Percentiles rank a stretch among this genome's conserved stretches.
These are phyloP conservation scores for Albula goreensis DNA, from an alignment of 2,113 vertebrate genomes.

Conservation along the genomic window DNA sequence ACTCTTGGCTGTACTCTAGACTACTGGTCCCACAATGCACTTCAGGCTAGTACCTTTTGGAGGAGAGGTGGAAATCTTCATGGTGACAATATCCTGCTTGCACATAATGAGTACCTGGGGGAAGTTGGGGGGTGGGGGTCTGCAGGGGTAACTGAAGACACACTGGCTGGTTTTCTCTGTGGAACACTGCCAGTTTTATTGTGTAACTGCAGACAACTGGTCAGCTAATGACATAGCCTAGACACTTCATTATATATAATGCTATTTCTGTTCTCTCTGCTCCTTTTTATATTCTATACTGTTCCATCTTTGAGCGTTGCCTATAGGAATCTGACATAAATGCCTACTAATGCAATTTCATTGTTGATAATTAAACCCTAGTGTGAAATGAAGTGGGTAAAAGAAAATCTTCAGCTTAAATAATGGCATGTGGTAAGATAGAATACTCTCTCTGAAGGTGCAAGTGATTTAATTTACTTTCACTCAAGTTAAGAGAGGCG, in stretches of 20 bases:
- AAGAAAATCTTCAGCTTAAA: constrained; percentile 20
- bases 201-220: background rate
- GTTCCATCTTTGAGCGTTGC: background rate
- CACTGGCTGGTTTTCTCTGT: background rate
- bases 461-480: constrained; percentile 24
- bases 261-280: background rate
- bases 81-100: background rate
- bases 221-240: background rate
- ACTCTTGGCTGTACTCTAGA: background rate
- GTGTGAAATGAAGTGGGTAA: constrained; percentile 13
- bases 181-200: background rate
- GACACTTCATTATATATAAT: background rate
- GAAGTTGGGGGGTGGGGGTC: background rate
- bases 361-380: background rate
- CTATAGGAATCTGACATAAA: background rate
- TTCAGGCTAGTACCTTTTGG: background rate
- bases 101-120: background rate
- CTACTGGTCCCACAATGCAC: background rate
- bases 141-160: background rate
- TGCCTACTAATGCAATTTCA: background rate
- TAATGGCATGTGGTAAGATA: constrained; percentile 15
- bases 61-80: background rate
- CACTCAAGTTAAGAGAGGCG: constrained; percentile 4
- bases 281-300: background rate
- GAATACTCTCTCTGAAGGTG: constrained; percentile 18